phyloP scores from a whole-genome alignment of 2,888 invertebrate genomes.

The Cantharis lateralis region DNA sequence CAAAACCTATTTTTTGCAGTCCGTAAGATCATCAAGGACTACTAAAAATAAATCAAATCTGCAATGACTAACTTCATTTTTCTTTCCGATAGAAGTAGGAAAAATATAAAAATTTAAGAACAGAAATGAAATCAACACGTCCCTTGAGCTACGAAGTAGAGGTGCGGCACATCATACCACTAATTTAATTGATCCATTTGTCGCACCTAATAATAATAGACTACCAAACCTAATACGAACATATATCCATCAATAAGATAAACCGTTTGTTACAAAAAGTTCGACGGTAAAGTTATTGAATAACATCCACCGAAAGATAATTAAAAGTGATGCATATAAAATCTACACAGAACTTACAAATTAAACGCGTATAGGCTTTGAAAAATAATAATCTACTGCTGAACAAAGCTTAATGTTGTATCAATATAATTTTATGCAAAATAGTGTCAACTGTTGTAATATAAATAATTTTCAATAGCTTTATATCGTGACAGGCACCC shows the following conservation, averaged over 20 bases:
- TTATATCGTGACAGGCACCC: constrained; percentile 29
- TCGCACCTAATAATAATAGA: constrained; percentile 41
- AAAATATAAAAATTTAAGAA: constrained; percentile 36
- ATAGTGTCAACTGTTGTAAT: neutral
- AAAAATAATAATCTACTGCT: neutral
- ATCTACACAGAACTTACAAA: neutral
- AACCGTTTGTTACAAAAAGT: constrained; percentile 7
- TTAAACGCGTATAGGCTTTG: neutral
- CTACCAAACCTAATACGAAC: constrained; percentile 36
- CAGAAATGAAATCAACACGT: constrained; percentile 37
- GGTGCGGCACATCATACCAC: constrained; percentile 42
- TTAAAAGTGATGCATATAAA: neutral
- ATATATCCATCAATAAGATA: constrained; percentile 23
- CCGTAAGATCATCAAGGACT: neutral
- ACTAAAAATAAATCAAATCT: constrained; percentile 36
- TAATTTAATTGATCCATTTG: constrained; percentile 48
- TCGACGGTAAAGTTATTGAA: neutral
- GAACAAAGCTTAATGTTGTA: neutral
- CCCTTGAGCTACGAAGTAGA: constrained; percentile 27
- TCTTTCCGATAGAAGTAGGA: neutral
- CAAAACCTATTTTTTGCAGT: neutral
- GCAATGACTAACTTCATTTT: constrained; percentile 32
- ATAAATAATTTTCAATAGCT: constrained; percentile 28
- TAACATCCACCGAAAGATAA: neutral
- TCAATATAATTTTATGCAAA: neutral